Evolutionary conservation across 2,888 invertebrate genomes (phyloP).

Genomic region (Drosophila paranaensis): DNA sequence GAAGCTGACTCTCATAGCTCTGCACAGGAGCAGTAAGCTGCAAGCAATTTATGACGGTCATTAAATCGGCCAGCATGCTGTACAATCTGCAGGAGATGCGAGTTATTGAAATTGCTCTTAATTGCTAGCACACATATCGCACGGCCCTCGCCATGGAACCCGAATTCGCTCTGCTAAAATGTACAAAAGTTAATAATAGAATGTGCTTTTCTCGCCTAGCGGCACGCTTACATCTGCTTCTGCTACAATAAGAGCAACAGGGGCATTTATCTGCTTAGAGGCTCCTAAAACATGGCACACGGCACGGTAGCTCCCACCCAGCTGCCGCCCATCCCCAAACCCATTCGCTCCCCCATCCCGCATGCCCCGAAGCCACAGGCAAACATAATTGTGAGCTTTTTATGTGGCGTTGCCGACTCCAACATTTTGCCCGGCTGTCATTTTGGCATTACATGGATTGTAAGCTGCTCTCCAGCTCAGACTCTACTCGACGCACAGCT

Average conservation of each 20-base stretch:
- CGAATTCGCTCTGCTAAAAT: constrained; percentile 32
- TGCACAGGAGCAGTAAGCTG: constrained; percentile 4
- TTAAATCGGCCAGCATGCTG: constrained; percentile 36
- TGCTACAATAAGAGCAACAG: constrained; percentile 33
- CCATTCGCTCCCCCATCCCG: neutral
- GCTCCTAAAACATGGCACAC: constrained; percentile 18
- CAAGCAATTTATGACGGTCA: constrained; percentile 32
- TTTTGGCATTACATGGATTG: constrained; percentile 74
- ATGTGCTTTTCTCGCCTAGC: constrained; percentile 46
- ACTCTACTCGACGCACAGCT: constrained; percentile 30
- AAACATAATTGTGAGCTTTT: constrained; percentile 71
- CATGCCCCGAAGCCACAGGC: constrained; percentile 9
- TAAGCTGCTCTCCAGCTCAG: constrained; percentile 52
- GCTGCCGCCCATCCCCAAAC: too few species aligned
- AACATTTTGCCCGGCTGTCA: constrained; percentile 73
- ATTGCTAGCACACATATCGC: constrained; percentile 30
- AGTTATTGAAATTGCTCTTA: constrained; percentile 49
- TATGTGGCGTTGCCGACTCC: constrained; percentile 70
- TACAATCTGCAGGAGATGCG: constrained; percentile 16
- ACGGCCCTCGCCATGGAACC: neutral
- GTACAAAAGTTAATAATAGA: constrained; percentile 70
- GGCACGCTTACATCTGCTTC: constrained; percentile 64
- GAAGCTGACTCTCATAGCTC: neutral
- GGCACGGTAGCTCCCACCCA: neutral
- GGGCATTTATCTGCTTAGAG: constrained; percentile 52